These are phyloP conservation scores for Bradypodion pumilum DNA, from an alignment of 2,797 vertebrate species.

Conservation along the genomic window DNA sequence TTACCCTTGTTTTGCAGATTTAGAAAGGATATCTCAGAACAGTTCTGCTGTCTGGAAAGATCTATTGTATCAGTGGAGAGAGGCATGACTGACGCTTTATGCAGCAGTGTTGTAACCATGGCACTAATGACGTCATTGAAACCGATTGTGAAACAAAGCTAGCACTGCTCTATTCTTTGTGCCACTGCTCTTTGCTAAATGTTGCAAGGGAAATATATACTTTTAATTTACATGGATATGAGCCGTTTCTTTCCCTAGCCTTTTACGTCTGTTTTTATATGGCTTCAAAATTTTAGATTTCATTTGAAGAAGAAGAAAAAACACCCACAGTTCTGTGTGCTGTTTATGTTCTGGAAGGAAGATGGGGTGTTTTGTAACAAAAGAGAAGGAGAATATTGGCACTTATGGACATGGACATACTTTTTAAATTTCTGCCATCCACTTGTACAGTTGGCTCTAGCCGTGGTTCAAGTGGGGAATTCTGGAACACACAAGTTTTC, in stretches of 20 bases:
- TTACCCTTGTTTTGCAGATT: constrained; percentile 10
- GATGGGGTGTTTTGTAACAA: background rate
- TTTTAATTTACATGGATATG: constrained; percentile 33
- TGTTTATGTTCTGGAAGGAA: fast-evolving
- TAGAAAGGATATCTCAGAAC: background rate
- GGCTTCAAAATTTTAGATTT: background rate
- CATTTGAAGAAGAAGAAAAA: background rate
- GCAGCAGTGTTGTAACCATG: constrained; percentile 68
- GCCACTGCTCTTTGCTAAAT: constrained; percentile 28
- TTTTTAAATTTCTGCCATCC: background rate
- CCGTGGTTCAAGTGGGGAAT: background rate
- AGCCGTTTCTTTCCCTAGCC: background rate
- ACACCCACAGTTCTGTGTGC: background rate
- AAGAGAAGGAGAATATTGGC: background rate
- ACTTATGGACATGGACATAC: background rate
- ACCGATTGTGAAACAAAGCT: constrained; percentile 61
- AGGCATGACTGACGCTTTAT: constrained; percentile 51
- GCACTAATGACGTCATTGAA: constrained; percentile 69
- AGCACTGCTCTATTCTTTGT: constrained; percentile 32
- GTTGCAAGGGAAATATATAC: background rate
- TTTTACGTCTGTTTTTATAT: constrained; percentile 7
- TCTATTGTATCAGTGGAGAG: constrained; percentile 37
- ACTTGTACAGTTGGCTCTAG: constrained; percentile 10
- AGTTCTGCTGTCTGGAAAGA: constrained; percentile 41
- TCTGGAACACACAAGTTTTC: fast-evolving